phyloP scores from a whole-genome alignment of 2,113 vertebrate genomes.

The Cyanistes caeruleus region DNA sequence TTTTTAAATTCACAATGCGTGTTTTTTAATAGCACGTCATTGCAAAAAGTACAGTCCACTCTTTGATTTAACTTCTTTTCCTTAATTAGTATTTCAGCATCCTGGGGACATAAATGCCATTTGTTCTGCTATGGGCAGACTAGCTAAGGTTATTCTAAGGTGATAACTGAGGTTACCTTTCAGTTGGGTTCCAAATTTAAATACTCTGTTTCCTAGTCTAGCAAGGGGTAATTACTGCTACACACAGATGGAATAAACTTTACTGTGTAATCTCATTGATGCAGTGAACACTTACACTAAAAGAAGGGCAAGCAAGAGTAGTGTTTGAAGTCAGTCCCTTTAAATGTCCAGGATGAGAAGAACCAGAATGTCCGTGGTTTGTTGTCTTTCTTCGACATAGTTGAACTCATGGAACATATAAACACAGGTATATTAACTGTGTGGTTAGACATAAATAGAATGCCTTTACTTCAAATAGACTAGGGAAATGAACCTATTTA shows the following conservation, averaged over 20 bases:
- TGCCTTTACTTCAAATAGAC: not conserved
- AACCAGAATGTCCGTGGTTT: not conserved
- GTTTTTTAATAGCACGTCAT: not conserved
- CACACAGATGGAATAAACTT: not conserved
- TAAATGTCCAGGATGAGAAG: conserved; percentile 31
- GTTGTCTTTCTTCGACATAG: not conserved
- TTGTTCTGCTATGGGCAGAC: not conserved
- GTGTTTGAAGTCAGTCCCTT: conserved; percentile 9
- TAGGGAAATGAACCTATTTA: not conserved
- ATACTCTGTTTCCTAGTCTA: not conserved
- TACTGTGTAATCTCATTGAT: not conserved
- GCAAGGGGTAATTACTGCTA: not conserved
- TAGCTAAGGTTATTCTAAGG: not conserved
- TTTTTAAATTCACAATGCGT: not conserved
- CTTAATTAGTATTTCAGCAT: not conserved
- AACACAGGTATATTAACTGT: conserved; percentile 17
- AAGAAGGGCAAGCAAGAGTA: not conserved
- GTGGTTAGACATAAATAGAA: conserved; percentile 14
- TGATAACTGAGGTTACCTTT: not conserved
- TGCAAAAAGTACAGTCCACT: not conserved
- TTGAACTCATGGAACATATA: not conserved
- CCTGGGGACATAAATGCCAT: not conserved
- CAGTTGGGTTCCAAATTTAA: not conserved
- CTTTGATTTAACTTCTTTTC: not conserved
- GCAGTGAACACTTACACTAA: not conserved